These are phyloP conservation scores for Drosophila sp. DNA, from an alignment of 1,140 invertebrate genomes.

Conservation along the genomic window DNA sequence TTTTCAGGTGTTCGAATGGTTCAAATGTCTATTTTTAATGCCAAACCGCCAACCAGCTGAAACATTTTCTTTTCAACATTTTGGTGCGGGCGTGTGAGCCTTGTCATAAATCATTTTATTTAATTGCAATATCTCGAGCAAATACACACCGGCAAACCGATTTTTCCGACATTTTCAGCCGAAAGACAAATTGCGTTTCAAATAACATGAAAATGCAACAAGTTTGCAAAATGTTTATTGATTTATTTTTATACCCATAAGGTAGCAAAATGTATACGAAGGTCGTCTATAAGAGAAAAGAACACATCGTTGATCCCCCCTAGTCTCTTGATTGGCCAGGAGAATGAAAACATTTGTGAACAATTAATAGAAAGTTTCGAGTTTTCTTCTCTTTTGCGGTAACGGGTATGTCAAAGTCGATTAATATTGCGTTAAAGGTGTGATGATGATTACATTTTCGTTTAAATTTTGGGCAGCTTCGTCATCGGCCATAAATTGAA, in stretches of 20 bases:
- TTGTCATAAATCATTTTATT: constrained; percentile 70
- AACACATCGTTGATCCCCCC: too few species aligned
- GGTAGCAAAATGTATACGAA: neutral
- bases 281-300: too few species aligned
- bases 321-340: too few species aligned
- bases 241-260: constrained; percentile 7
- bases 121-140: constrained; percentile 73
- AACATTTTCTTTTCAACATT: constrained; percentile 32
- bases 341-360: too few species aligned
- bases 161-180: constrained; percentile 32
- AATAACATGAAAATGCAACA: constrained; percentile 71
- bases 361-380: too few species aligned
- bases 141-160: constrained; percentile 1
- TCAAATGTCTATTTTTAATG: constrained; percentile 45
- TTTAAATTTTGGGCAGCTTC: constrained; percentile 14
- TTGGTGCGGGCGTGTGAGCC: constrained; percentile 55
- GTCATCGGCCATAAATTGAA: constrained; percentile 64
- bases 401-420: too few species aligned
- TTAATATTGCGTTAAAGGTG: neutral
- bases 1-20: constrained; percentile 64
- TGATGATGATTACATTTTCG: neutral
- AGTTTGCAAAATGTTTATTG: constrained; percentile 64
- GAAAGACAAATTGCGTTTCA: constrained; percentile 67
- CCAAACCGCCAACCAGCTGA: constrained; percentile 23
- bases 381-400: too few species aligned